Conservation (phyloP, 2,797 vertebrate genomes). For the Heteromormyrus szaboi region DNA sequence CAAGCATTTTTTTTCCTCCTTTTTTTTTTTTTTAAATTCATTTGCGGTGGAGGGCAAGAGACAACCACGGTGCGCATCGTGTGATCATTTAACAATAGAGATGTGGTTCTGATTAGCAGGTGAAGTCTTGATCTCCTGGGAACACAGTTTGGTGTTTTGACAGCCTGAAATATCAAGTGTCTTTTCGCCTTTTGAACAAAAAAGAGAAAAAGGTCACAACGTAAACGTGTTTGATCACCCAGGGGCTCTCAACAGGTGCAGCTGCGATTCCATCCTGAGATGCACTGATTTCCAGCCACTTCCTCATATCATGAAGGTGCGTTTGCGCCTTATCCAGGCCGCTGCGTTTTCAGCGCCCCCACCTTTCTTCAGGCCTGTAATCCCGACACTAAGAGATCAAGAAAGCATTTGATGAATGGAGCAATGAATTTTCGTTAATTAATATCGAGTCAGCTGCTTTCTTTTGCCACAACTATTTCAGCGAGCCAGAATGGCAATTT, state of each 20-base stretch:
- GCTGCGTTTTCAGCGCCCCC: slow-evolving; percentile 27
- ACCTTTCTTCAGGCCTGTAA: neutral
- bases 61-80: neutral
- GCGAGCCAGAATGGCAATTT: neutral
- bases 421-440: neutral
- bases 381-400: slow-evolving; percentile 33
- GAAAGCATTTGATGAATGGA: slow-evolving; percentile 14
- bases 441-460: neutral
- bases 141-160: slow-evolving; percentile 23
- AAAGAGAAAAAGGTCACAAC: neutral
- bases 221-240: slow-evolving; percentile 39
- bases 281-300: neutral
- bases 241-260: slow-evolving; percentile 46
- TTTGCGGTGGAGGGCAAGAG: neutral
- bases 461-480: neutral
- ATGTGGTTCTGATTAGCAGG: slow-evolving; percentile 35
- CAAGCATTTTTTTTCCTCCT: neutral
- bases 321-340: slow-evolving; percentile 20
- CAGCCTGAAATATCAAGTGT: slow-evolving; percentile 3
- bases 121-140: slow-evolving; percentile 31
- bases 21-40: slow-evolving; percentile 20
- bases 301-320: neutral
- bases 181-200: neutral
- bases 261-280: slow-evolving; percentile 11
- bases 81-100: slow-evolving; percentile 18